Conservation (phyloP, 2,113 vertebrate species). For the Heterotilapia buettikoferi region DNA sequence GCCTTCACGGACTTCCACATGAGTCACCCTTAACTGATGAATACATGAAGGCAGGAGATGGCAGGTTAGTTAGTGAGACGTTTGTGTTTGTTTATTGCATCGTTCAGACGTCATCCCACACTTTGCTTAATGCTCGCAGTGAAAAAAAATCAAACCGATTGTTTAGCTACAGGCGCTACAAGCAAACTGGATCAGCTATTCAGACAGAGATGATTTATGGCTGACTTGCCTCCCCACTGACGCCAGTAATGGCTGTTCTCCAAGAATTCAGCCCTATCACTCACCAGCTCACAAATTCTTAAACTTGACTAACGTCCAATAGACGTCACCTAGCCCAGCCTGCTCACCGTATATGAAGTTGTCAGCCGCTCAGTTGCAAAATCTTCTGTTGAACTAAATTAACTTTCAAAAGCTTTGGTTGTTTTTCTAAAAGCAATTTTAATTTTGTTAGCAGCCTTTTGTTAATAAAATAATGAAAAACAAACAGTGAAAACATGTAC, state of each 20-base stretch:
- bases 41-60: background rate
- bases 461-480: background rate
- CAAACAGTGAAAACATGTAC: background rate
- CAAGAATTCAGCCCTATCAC: constrained; percentile 32
- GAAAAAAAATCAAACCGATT: constrained; percentile 33
- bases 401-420: background rate
- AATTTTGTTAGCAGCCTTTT: background rate
- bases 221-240: constrained; percentile 38
- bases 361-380: background rate
- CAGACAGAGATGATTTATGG: constrained; percentile 51
- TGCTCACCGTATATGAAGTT: background rate
- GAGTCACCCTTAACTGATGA: background rate
- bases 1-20: background rate
- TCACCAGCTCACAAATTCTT: constrained; percentile 38
- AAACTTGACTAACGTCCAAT: constrained; percentile 33
- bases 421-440: background rate
- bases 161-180: constrained; percentile 22
- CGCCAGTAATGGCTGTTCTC: constrained; percentile 40
- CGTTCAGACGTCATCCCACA: background rate
- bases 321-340: background rate
- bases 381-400: background rate
- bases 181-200: constrained; percentile 31
- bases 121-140: background rate
- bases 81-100: constrained; percentile 8
- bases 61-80: background rate